Conservation (phyloP, 2,113 vertebrate species). For the Corvus moneduloides region DNA sequence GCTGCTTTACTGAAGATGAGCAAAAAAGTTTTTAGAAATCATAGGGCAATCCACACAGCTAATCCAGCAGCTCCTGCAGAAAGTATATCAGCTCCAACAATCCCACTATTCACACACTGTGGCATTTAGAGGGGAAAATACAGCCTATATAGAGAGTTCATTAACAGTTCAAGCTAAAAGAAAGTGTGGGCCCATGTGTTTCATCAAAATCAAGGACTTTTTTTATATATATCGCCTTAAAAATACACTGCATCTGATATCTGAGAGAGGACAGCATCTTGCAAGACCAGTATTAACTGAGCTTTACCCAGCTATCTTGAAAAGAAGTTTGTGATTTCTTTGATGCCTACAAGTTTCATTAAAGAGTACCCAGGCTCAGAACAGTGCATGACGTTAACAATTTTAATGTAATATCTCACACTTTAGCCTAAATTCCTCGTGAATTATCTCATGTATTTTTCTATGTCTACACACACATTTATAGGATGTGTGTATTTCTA, state of each 20-base stretch:
- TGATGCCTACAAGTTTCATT: not conserved
- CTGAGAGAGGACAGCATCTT: not conserved
- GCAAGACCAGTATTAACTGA: not conserved
- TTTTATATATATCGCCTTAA: not conserved
- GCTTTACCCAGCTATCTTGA: not conserved
- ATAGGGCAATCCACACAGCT: not conserved
- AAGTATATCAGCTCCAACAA: not conserved
- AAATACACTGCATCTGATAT: not conserved
- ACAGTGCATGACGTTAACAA: not conserved
- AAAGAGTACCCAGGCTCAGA: not conserved
- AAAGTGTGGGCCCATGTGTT: not conserved
- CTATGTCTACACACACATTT: not conserved
- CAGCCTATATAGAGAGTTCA: not conserved
- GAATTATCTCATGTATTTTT: not conserved
- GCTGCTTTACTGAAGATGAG: not conserved
- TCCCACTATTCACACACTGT: not conserved
- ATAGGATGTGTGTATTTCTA: not conserved
- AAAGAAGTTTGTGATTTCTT: not conserved
- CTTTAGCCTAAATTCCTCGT: not conserved
- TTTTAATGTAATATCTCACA: not conserved
- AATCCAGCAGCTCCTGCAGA: not conserved
- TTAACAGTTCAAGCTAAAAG: not conserved
- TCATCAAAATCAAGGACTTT: not conserved
- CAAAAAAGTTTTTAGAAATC: not conserved
- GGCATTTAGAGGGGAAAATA: not conserved